Evolutionary conservation across 2,888 invertebrate species (phyloP).

Genomic region (Achlya flavicornis): DNA sequence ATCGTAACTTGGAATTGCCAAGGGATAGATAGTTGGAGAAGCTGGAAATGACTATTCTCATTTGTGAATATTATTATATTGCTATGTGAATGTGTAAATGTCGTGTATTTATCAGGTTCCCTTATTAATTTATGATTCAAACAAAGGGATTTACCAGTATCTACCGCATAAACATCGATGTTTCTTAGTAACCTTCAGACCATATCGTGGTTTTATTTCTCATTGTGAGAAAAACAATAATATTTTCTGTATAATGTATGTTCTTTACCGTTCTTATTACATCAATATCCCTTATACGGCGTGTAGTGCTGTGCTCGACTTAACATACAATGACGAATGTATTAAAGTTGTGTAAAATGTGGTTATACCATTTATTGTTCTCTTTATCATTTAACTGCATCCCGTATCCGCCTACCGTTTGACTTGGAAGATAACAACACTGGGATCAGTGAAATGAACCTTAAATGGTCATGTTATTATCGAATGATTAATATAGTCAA

Average conservation of each 20-base stretch:
- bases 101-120: neutral
- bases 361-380: constrained; percentile 28
- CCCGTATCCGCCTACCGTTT: constrained; percentile 20
- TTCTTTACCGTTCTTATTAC: neutral
- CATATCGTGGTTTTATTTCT: neutral
- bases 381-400: constrained; percentile 27
- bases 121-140: neutral
- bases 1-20: neutral
- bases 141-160: neutral
- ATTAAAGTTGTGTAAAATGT: constrained; percentile 19
- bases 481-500: neutral
- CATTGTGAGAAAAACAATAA: neutral
- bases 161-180: neutral
- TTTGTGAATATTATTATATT: no score
- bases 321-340: constrained; percentile 33
- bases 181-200: neutral
- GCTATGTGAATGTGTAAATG: neutral
- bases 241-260: neutral
- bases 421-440: neutral
- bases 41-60: no score
- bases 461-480: neutral
- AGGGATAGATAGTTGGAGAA: no score
- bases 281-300: neutral
- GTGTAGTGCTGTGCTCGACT: constrained; percentile 16
- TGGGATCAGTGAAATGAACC: neutral